Conservation (phyloP, 2,888 invertebrate species). For the Axea sp. region DNA sequence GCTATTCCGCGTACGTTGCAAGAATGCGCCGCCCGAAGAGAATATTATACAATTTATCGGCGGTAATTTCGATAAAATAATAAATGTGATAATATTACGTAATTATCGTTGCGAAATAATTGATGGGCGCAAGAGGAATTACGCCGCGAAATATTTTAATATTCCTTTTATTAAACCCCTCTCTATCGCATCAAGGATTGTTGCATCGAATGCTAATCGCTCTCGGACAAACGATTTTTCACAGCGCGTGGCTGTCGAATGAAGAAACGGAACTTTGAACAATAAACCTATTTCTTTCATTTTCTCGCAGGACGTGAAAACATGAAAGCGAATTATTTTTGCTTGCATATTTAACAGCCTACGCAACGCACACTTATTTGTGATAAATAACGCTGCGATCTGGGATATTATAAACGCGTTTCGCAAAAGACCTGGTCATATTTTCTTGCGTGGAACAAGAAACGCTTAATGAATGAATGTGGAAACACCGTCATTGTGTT, state of each 20-base stretch:
- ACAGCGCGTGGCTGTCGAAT: not conserved
- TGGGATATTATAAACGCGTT: slow-evolving; percentile 18
- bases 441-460: slow-evolving; percentile 17
- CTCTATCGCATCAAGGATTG: too few relatives aligned
- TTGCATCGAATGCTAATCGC: not conserved
- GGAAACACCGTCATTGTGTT: slow-evolving; percentile 11
- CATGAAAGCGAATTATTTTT: slow-evolving; percentile 3
- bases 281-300: too few relatives aligned
- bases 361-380: too few relatives aligned
- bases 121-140: slow-evolving; percentile 9
- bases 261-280: too few relatives aligned
- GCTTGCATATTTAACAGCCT: too few relatives aligned
- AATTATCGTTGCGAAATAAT: slow-evolving; percentile 25
- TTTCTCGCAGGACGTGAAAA: too few relatives aligned
- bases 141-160: slow-evolving; percentile 14
- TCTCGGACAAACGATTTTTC: not conserved
- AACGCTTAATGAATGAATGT: slow-evolving; percentile 17
- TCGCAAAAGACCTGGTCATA: too few relatives aligned
- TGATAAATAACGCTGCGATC: slow-evolving; percentile 21
- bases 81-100: slow-evolving; percentile 38
- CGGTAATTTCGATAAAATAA: slow-evolving; percentile 42
- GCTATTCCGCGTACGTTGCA: slow-evolving; percentile 27
- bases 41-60: slow-evolving; percentile 35
- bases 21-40: slow-evolving; percentile 12
- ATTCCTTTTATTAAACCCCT: not conserved